These are phyloP conservation scores for Bombus affinis DNA, from an alignment of 1,140 invertebrate species.

Conservation along the genomic window DNA sequence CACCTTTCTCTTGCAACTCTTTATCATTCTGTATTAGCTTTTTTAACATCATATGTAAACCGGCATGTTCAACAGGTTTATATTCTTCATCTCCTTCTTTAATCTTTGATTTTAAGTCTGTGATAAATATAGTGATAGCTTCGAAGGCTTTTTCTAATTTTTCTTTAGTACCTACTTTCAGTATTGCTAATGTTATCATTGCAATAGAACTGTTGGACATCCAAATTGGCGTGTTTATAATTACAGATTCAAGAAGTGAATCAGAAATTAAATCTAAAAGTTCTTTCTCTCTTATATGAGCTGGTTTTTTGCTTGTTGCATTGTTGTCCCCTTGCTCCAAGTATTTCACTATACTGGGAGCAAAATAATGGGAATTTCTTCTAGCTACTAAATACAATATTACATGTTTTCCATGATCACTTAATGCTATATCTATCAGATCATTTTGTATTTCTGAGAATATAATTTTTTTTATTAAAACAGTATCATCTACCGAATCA, in stretches of 20 bases:
- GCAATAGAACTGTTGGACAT: constrained; percentile 87
- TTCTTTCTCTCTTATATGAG: constrained; percentile 88
- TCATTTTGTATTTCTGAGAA: constrained; percentile 89
- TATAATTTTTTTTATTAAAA: constrained; percentile 92
- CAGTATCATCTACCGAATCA: constrained; percentile 96
- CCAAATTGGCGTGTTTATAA: constrained; percentile 86
- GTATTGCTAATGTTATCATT: constrained; percentile 87
- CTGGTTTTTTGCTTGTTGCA: constrained; percentile 91
- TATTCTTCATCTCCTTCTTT: constrained; percentile 80
- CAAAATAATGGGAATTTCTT: constrained; percentile 89
- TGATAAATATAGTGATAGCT: constrained; percentile 80
- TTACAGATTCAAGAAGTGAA: constrained; percentile 85
- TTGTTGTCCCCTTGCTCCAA: constrained; percentile 89
- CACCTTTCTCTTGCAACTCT: constrained; percentile 71
- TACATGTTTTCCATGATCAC: constrained; percentile 89
- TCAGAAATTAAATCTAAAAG: constrained; percentile 87
- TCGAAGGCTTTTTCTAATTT: constrained; percentile 77
- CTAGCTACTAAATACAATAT: constrained; percentile 93
- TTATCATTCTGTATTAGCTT: constrained; percentile 89
- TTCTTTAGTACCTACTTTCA: constrained; percentile 84
- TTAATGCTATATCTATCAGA: constrained; percentile 87
- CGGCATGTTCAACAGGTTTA: constrained; percentile 89
- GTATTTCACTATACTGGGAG: constrained; percentile 87
- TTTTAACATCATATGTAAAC: constrained; percentile 91
- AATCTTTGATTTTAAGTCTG: constrained; percentile 77